Evolutionary conservation across 2,113 vertebrate genomes (phyloP).

Genomic region (Bubalus kerabau): DNA sequence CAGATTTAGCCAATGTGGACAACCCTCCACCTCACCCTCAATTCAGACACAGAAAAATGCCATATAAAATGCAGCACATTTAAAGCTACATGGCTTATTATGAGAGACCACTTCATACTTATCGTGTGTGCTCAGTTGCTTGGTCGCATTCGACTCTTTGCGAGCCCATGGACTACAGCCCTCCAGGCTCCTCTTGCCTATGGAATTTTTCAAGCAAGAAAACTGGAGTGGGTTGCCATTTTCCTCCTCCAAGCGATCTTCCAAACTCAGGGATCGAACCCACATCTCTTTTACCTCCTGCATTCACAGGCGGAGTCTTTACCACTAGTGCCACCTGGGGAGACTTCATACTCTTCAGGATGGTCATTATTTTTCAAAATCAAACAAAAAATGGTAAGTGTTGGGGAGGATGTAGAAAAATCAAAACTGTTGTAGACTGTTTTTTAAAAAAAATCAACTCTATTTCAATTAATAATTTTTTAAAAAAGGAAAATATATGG

Average conservation of each 20-base stretch:
- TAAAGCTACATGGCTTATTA: background rate
- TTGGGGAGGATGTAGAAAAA: background rate
- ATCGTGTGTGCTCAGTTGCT: background rate
- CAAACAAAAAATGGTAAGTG: background rate
- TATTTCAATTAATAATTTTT: background rate
- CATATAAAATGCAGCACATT: background rate
- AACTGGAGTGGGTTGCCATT: background rate
- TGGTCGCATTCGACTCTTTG: background rate
- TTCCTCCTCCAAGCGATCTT: background rate
- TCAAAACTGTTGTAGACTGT: background rate
- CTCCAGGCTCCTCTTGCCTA: background rate
- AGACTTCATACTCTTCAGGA: background rate
- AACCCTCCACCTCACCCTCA: background rate
- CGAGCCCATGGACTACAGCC: background rate
- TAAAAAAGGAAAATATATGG: background rate
- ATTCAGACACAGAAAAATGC: constrained; percentile 40
- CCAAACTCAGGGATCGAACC: background rate
- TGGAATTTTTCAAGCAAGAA: background rate
- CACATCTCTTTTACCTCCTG: background rate
- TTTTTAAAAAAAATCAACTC: background rate
- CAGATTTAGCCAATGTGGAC: background rate
- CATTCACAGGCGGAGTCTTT: background rate
- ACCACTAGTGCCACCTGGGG: background rate
- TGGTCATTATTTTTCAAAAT: background rate
- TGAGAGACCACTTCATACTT: background rate